Base-by-base conservation (phyloP, 2,888 invertebrate species). In the Euclidia mi region DNA sequence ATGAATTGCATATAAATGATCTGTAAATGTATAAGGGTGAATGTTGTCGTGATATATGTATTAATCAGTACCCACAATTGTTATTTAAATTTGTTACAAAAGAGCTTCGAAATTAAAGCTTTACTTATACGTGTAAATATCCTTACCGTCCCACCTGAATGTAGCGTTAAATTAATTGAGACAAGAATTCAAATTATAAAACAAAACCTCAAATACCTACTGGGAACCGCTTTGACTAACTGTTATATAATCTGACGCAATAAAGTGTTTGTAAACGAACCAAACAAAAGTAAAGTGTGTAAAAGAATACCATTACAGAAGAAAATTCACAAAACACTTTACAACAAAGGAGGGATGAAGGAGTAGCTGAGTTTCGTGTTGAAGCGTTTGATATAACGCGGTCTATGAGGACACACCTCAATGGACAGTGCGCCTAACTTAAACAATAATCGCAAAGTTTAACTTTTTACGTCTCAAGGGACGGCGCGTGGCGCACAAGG, bases 381-480 rank as follows among this genome's bases (percentile, higher is more conserved):
- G 44, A 56, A 56, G 60, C 71, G 45, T 50, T 47, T 61, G 61
- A 56, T 57, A 56, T 70, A 61, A 63, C 63, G 60, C 62, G 53
- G 59, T 65, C 73, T 49, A 55, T 50, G 63, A 55, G 51, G 58
- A 55, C 61, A 66, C 66, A 61, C 49, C 59, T 66, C 71, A 70
- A 53, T 71, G 64, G 66, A 59, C 64, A 74, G 29, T 64, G 66
- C 59, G 56, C 60, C 63, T 45, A 72, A 72, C 64, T 72, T 67
- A 66, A 74, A 74, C 72, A 72, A 72, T 72, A 74, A 71, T 74
- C 72, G 66, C 71, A 64, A 74, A 72, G 56, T 71, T 70, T 64
- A 66, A 75, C 64, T 71, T 72, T 73, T 74, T 69, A 76, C 76
- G 66, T 69, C 64, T 66, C 69, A 51, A 67, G 56, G n/a, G 65